These are phyloP conservation scores for Drosophila mettleri DNA, from an alignment of 2,888 invertebrate species.

Conservation along the genomic window DNA sequence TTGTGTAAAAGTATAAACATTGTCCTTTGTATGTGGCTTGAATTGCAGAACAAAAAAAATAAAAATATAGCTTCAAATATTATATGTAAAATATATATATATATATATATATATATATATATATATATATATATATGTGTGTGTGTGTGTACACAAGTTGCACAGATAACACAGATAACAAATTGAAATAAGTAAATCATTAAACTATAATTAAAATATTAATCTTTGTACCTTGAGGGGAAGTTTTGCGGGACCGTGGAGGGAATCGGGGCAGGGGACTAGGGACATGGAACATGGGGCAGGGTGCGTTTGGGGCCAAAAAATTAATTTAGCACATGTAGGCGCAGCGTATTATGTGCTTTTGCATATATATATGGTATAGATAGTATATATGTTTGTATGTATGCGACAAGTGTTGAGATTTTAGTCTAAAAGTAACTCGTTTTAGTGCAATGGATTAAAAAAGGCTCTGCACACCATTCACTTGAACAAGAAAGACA, in stretches of 20 bases:
- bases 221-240: constrained; percentile 47
- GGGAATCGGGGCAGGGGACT: background rate
- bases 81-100: constrained; percentile 9
- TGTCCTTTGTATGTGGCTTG: constrained; percentile 29
- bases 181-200: constrained; percentile 3
- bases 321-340: constrained; percentile 41
- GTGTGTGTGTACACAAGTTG: background rate
- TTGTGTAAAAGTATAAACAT: constrained; percentile 6
- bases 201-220: constrained; percentile 12
- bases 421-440: constrained; percentile 9
- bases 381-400: constrained; percentile 7
- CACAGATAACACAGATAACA: constrained; percentile 9
- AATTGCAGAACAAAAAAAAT: constrained; percentile 26
- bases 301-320: constrained; percentile 8
- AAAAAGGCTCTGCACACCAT: constrained; percentile 28
- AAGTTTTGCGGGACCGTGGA: background rate
- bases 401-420: constrained; percentile 12
- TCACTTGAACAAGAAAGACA: constrained; percentile 26
- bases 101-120: background rate
- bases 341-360: constrained; percentile 24
- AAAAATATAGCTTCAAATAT: constrained; percentile 27
- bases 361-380: constrained; percentile 16
- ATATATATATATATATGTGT: background rate
- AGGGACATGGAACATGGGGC: background rate
- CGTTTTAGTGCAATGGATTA: constrained; percentile 31